Evolutionary conservation across 53 echinoderm and acorn worm species (phyloP).

Genomic region (Paelopatides confundens): DNA sequence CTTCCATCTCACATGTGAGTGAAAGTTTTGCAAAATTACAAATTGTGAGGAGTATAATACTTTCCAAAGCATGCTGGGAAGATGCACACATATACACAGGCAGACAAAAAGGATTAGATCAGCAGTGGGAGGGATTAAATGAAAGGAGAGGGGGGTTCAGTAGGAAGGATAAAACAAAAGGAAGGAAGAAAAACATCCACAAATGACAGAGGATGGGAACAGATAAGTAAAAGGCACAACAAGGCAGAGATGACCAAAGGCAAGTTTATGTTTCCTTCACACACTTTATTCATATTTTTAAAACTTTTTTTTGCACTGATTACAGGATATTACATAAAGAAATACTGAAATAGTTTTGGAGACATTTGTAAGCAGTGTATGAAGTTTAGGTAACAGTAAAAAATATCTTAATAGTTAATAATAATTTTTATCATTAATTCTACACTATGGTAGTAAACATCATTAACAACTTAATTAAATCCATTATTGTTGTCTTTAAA

Average conservation of each 20-base stretch:
- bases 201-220: background rate
- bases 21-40: background rate
- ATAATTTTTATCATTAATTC: too few relatives aligned
- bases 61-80: background rate
- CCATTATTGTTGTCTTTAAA: too few relatives aligned
- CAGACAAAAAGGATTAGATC: background rate
- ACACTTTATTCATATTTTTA: background rate
- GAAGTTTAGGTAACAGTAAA: background rate
- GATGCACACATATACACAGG: background rate
- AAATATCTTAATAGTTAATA: too few relatives aligned
- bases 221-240: background rate
- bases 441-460: too few relatives aligned
- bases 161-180: background rate
- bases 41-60: background rate
- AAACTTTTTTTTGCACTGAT: background rate
- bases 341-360: background rate
- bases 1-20: background rate
- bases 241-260: conserved; percentile 23
- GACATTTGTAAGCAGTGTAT: background rate
- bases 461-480: too few relatives aligned
- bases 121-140: too few relatives aligned
- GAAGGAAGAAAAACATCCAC: background rate
- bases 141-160: background rate
- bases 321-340: background rate
- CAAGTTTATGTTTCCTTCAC: background rate